phyloP scores from a whole-genome alignment of 2,113 vertebrate species.

The Gavialis gangeticus region DNA sequence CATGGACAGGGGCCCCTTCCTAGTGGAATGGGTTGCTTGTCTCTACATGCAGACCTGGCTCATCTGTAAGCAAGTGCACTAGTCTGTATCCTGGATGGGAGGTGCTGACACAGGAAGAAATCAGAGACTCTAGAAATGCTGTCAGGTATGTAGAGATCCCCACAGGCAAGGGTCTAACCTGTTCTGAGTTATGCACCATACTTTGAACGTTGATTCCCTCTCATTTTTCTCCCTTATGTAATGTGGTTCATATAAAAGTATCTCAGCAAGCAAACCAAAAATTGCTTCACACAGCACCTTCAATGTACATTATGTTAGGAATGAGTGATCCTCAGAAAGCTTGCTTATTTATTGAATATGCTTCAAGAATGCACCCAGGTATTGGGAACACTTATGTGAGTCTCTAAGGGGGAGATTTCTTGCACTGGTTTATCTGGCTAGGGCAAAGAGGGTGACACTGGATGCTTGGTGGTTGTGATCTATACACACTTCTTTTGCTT shows the following conservation, averaged over 20 bases:
- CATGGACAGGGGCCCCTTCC: background rate
- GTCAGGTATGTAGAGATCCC: background rate
- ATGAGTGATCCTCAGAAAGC: background rate
- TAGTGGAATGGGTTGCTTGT: background rate
- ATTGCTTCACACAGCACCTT: too few species aligned
- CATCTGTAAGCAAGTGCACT: background rate
- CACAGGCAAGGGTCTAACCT: background rate
- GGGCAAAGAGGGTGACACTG: background rate
- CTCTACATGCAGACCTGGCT: background rate
- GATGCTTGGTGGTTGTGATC: background rate
- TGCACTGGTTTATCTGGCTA: background rate
- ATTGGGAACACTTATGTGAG: background rate
- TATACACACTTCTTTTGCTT: background rate
- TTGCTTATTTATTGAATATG: background rate
- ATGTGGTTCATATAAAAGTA: background rate
- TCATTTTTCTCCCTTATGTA: background rate
- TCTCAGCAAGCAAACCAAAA: background rate
- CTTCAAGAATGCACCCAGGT: background rate
- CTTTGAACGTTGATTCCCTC: background rate
- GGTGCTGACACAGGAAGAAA: background rate
- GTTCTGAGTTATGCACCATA: background rate
- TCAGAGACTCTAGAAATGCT: background rate
- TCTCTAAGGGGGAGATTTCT: background rate
- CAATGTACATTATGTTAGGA: fast-evolving
- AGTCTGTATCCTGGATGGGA: background rate